These are phyloP conservation scores for Crotophaga sulcirostris DNA, from an alignment of 2,113 vertebrate species.

Conservation along the genomic window DNA sequence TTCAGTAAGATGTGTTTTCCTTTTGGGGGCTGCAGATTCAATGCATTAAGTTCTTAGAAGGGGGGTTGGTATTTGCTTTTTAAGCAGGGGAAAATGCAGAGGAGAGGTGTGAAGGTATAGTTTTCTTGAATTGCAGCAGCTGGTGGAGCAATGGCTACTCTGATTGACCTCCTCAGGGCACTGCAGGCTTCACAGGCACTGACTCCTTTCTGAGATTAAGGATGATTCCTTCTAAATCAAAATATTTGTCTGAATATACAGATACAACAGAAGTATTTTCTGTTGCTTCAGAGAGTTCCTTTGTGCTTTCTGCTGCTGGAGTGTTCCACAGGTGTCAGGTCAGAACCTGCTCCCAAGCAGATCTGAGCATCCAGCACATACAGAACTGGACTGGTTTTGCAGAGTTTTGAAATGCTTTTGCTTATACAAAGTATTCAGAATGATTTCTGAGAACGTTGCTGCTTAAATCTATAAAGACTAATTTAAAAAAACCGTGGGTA, in stretches of 20 bases:
- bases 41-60: accelerated
- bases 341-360: not conserved
- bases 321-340: conserved; percentile 39
- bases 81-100: not conserved
- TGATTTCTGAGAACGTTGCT: not conserved
- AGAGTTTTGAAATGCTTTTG: not conserved
- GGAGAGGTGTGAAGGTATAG: not conserved
- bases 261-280: not conserved
- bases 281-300: not conserved
- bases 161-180: not conserved
- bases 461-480: not conserved
- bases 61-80: not conserved
- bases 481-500: not conserved
- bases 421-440: not conserved
- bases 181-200: not conserved
- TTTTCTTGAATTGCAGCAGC: not conserved
- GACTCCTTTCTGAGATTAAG: not conserved
- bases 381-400: not conserved
- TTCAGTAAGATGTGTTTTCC: not conserved
- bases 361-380: not conserved
- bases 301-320: not conserved
- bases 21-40: not conserved
- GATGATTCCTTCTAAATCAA: not conserved
- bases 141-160: not conserved
- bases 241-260: not conserved